Percentiles rank a stretch among this genome's conserved stretches.
Evolutionary conservation across 2,113 vertebrate species (phyloP).

Genomic region (Leptocoma aspasia): DNA sequence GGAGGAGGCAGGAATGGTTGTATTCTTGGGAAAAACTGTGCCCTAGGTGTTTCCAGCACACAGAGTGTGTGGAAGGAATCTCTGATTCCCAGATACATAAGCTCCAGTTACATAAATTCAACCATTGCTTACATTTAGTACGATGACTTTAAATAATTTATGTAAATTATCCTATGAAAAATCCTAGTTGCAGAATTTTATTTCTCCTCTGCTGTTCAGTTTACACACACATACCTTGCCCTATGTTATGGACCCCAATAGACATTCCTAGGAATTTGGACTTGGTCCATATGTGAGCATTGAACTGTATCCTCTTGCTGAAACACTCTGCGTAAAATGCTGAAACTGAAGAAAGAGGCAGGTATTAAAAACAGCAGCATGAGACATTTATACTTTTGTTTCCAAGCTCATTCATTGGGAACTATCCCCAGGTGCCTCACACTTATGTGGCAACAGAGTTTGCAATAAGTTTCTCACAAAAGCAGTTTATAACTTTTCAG

Average conservation of each 20-base stretch:
- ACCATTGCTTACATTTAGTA: not conserved
- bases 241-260: constrained; percentile 98
- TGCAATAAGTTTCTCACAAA: not conserved
- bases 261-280: constrained; percentile 99
- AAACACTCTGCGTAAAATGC: constrained; percentile 98
- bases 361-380: not conserved
- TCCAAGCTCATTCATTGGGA: not conserved
- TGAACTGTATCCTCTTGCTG: constrained; percentile 97
- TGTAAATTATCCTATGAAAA: not conserved
- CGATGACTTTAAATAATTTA: not conserved
- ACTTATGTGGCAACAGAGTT: not conserved
- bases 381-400: not conserved
- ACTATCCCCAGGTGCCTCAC: not conserved
- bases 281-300: constrained; percentile 99
- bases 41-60: not conserved
- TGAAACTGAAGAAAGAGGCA: constrained; percentile 84
- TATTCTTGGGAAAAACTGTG: not conserved
- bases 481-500: not conserved
- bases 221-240: constrained; percentile 82
- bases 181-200: not conserved
- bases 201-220: not conserved
- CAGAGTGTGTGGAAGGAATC: not conserved
- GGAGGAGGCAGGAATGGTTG: not conserved
- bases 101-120: not conserved
- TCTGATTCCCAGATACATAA: not conserved